Conservation (phyloP, 1,140 invertebrate species). For the Paraescarpia echinospica region DNA sequence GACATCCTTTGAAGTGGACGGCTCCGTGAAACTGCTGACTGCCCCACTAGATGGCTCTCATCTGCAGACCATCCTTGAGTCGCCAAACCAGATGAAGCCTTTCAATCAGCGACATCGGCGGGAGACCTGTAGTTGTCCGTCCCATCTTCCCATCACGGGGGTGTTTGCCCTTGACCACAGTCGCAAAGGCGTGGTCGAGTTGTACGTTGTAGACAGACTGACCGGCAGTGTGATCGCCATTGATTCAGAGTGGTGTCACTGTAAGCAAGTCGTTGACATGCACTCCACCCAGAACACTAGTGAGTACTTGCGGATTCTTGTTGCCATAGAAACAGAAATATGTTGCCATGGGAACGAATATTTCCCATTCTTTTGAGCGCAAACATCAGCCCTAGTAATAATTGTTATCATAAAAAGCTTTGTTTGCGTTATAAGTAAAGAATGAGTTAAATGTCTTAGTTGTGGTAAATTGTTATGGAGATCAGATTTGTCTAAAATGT, state of each 20-base stretch:
- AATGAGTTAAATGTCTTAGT: not conserved
- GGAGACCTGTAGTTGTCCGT: conserved; percentile 59
- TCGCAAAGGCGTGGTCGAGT: conserved; percentile 61
- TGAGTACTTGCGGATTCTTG: conserved; percentile 27
- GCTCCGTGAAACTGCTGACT: not conserved
- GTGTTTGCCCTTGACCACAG: conserved; percentile 69
- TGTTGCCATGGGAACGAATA: conserved; percentile 31
- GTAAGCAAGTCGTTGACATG: conserved; percentile 64
- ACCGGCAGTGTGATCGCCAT: conserved; percentile 66
- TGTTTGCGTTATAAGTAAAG: not conserved
- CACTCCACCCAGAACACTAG: conserved; percentile 7
- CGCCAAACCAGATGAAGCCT: not conserved
- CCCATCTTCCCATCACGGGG: not conserved
- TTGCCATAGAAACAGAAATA: not conserved
- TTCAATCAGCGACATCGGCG: not conserved
- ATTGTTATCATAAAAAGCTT: not conserved
- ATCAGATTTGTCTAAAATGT: not conserved
- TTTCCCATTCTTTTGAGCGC: not conserved
- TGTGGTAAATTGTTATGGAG: not conserved
- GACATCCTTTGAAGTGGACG: conserved; percentile 56
- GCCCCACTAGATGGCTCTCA: conserved; percentile 47
- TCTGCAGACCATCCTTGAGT: not conserved
- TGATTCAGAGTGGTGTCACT: conserved; percentile 71
- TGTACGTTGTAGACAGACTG: conserved; percentile 69
- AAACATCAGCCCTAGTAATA: not conserved